Evolutionary conservation across 2,888 invertebrate species (phyloP).

Genomic region (Drosophila phalerata): DNA sequence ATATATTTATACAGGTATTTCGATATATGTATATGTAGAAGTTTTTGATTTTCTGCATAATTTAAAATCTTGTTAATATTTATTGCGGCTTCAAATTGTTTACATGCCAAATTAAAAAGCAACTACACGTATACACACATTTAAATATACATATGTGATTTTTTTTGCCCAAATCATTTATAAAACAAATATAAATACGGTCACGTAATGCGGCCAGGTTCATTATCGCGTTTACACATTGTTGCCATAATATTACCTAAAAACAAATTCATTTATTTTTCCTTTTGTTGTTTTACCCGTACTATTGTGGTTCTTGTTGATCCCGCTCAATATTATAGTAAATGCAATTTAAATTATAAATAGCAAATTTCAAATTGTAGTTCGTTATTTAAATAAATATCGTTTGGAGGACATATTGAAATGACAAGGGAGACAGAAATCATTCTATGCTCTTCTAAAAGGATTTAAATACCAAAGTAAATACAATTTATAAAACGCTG

Average conservation of each 20-base stretch:
- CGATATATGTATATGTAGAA: not conserved
- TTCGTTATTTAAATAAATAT: slow-evolving; percentile 38
- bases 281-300: not conserved
- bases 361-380: slow-evolving; percentile 26
- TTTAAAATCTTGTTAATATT: slow-evolving; percentile 68
- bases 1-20: no score
- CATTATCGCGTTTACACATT: slow-evolving; percentile 69
- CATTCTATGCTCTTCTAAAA: not conserved
- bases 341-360: slow-evolving; percentile 48
- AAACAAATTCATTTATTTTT: slow-evolving; percentile 31
- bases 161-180: slow-evolving; percentile 44
- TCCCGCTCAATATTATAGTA: slow-evolving; percentile 6
- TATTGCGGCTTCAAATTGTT: slow-evolving; percentile 64
- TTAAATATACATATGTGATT: slow-evolving; percentile 1
- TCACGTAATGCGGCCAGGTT: slow-evolving; percentile 65
- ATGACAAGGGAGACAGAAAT: slow-evolving; percentile 1
- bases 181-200: slow-evolving; percentile 50
- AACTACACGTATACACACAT: slow-evolving; percentile 10
- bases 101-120: slow-evolving; percentile 66
- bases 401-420: slow-evolving; percentile 1
- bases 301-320: not conserved
- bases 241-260: slow-evolving; percentile 44
- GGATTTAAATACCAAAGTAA: no score
- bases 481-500: no score
- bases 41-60: slow-evolving; percentile 25